Evolutionary conservation across 2,888 invertebrate genomes (phyloP), one percentile per base, ranked within the genome.

Genomic region (Diaphora mendica): DNA sequence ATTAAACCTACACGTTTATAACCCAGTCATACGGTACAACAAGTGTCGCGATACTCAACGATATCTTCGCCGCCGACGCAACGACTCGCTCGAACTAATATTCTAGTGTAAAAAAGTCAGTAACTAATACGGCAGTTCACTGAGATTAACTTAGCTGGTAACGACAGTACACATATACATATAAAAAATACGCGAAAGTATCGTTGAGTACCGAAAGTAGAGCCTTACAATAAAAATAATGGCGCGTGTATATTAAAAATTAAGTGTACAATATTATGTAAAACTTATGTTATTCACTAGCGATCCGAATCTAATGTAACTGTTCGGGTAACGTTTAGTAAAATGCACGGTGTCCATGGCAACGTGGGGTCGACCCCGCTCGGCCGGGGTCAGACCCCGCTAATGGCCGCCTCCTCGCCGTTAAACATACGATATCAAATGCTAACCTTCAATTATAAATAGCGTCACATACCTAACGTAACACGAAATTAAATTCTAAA

Each of bases 231-330:
- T 86, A 87, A 88, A 87, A 87, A 89, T 87, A 82, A 90, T 88
- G 90, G 91, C 91, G 90, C 86, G 83, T 85, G 85, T 86, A 86
- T 86, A 85, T 86, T 90, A 87, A 89, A 90, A 89, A 89, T 87
- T 88, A 89, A 78, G 84, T 83, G 75, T 84, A 87, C 79, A 84
- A 82, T 85, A 88, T 88, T 79, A 84, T 90, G 90, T 91, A 90
- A 91, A 44, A 89, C 91, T 91, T 90, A 93, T 90, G 91, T 89
- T 92, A 91, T 90, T 86, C 89, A 90, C 93, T 93, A 93, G 93
- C 94, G 92, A 91, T 91, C 91, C 92, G 90, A 92, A 91, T 90
- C 92, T 92, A 89, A 89, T 89, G 92, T 90, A 92, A 92, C 91
- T 88, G 90, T 88, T 91, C 91, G 92, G 93, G 94, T 94, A 92